Evolutionary conservation across 2,113 vertebrate genomes (phyloP), one percentile per base, ranked within the genome.

Genomic region (Pyxicephalus adspersus): DNA sequence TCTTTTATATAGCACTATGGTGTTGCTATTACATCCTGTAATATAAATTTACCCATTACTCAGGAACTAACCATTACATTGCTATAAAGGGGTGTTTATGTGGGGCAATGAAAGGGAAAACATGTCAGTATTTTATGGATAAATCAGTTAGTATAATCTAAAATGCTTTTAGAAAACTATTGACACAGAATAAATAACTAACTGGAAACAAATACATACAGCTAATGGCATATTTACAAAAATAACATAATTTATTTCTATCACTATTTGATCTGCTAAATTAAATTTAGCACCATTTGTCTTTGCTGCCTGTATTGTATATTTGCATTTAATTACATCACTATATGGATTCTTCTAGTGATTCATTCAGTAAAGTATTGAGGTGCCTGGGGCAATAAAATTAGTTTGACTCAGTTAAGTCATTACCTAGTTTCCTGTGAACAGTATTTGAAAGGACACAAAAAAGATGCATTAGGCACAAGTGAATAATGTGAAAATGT

Each of bases 301-400:
- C 61, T 71, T 63, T 66, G 29, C 63, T 73, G 51, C 25, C 64
- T 75, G 80, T 63, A 66, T 66, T 66, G 70, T 64, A 52, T 57
- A 58, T 73, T 57, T 66, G 71, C 51, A 58, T 82, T 68, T 73
- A 82, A 82, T 74, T 82, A 55, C 80, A 66, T 82, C 71, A 82
- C 23, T 29, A 55, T 74, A 74, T 54, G 68, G 31, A 82, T 82
- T 70, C 70, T 57, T 66, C 34, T 45, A 74, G 18, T 65, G 57
- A 28, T 54, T 72, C 55, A 34, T 73, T 28, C 23, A 66, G 52
- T 50, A 16, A 82, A 75, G 63, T 66, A 82, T 38, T 64, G 60
- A 64, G 60, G 58, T 55, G 68, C 79, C 68, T 73, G 3, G 73
- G 68, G 79, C 79, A 81, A 45, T 81, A 81, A 73, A 73, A 73